These are phyloP conservation scores for Ormyrus rosae DNA, from an alignment of 2,888 invertebrate species.

Conservation along the genomic window DNA sequence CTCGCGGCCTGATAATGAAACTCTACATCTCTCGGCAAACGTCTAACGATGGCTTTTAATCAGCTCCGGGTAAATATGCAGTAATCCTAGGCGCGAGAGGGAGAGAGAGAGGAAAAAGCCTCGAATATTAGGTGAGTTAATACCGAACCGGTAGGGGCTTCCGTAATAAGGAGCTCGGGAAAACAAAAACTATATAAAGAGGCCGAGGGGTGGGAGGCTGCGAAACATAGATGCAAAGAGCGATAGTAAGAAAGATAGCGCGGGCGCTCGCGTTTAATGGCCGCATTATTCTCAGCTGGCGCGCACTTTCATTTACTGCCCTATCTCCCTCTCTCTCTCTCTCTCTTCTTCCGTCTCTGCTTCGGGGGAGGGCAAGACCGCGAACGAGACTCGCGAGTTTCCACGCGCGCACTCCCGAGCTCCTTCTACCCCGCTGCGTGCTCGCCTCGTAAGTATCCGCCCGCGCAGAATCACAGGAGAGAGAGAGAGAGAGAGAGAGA, in stretches of 20 bases:
- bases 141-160: conserved; percentile 13
- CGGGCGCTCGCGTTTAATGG: conserved; percentile 53
- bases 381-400: background rate
- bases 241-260: conserved; percentile 44
- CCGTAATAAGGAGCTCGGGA: conserved; percentile 20
- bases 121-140: conserved; percentile 30
- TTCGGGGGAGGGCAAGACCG: background rate
- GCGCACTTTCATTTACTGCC: conserved; percentile 58
- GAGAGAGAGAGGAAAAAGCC: background rate
- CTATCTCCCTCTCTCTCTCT: background rate
- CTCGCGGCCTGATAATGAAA: no score
- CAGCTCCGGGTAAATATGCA: conserved; percentile 18
- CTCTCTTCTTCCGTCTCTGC: conserved; percentile 15
- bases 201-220: background rate
- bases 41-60: conserved; percentile 22
- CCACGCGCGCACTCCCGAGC: no score
- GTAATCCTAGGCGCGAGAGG: conserved; percentile 1
- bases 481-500: no score
- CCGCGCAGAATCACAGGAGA: no score
- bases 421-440: no score
- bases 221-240: conserved; percentile 35
- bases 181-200: conserved; percentile 32
- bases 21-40: no score
- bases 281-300: conserved; percentile 62
- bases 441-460: no score